Evolutionary conservation across 2,888 invertebrate genomes (phyloP).

Genomic region (Scelioninae gen. 2): DNA sequence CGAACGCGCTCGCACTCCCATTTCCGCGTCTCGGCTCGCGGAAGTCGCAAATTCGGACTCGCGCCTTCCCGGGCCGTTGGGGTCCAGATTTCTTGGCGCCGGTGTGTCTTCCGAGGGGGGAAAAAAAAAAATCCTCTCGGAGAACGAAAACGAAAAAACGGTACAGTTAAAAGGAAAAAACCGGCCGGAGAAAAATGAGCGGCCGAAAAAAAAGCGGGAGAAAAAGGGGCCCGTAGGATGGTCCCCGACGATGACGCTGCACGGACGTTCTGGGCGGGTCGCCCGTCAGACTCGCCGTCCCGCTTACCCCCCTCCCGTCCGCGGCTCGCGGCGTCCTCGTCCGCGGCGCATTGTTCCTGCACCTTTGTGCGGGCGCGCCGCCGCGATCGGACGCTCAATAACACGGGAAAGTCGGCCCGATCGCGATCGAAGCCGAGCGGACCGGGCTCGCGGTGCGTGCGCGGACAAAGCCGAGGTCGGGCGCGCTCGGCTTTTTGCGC

Average conservation of each 20-base stretch:
- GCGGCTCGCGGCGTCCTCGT: constrained; percentile 55
- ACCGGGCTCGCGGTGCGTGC: constrained; percentile 63
- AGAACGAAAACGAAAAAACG: too few species aligned
- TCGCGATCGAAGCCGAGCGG: constrained; percentile 69
- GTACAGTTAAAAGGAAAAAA: too few species aligned
- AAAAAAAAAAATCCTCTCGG: too few species aligned
- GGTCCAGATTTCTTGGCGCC: too few species aligned
- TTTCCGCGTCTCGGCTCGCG: too few species aligned
- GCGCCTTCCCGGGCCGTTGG: too few species aligned
- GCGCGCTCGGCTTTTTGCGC: constrained; percentile 45
- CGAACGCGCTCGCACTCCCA: constrained; percentile 50
- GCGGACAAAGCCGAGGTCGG: constrained; percentile 54
- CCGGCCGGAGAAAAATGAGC: too few species aligned
- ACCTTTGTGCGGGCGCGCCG: constrained; percentile 70
- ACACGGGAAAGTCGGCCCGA: constrained; percentile 69
- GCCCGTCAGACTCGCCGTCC: constrained; percentile 68
- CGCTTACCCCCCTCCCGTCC: constrained; percentile 22
- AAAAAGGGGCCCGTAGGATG: constrained; percentile 50
- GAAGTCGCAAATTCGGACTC: too few species aligned
- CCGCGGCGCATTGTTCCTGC: constrained; percentile 69
- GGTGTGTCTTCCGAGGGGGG: too few species aligned
- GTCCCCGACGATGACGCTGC: constrained; percentile 72
- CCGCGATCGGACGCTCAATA: constrained; percentile 69
- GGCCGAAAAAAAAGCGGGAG: too few species aligned
- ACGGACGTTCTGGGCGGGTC: constrained; percentile 73